A percentile compares a stretch with the other conserved stretches of the same genome.
Conservation (phyloP, 2,113 vertebrate genomes). For the Alligator mississippiensis region DNA sequence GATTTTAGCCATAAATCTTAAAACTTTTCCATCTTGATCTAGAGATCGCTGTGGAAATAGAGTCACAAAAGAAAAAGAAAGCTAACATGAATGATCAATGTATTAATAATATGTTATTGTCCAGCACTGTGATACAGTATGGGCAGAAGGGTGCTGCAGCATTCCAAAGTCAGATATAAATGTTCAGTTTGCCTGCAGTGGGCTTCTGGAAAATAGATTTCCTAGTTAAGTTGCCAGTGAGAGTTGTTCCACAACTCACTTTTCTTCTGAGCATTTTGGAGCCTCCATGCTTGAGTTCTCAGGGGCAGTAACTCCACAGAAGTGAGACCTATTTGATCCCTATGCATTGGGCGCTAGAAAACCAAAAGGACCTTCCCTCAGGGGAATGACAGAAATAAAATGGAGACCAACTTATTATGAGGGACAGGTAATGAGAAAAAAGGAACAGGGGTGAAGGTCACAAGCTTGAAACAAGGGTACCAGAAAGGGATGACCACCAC, state of each 20-base stretch:
- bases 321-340: too few relatives aligned
- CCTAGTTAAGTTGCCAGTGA: background rate
- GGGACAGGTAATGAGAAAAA: too few relatives aligned
- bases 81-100: background rate
- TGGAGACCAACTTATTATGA: too few relatives aligned
- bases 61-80: background rate
- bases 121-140: background rate
- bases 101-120: background rate
- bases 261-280: background rate
- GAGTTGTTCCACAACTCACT: background rate
- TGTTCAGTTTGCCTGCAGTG: background rate
- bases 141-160: background rate
- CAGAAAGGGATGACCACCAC: too few relatives aligned
- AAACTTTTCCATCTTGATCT: background rate
- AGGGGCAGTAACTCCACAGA: background rate
- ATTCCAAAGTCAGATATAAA: background rate
- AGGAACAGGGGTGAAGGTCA: too few relatives aligned
- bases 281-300: background rate
- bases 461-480: too few relatives aligned
- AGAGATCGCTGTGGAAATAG: background rate
- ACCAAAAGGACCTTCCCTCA: too few relatives aligned
- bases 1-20: background rate
- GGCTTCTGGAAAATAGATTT: background rate
- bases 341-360: too few relatives aligned
- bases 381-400: too few relatives aligned